A percentile compares a stretch with the other conserved stretches of the same genome.
Evolutionary conservation across 1,140 invertebrate genomes (phyloP).

Genomic region (Cyclargus thomasi): DNA sequence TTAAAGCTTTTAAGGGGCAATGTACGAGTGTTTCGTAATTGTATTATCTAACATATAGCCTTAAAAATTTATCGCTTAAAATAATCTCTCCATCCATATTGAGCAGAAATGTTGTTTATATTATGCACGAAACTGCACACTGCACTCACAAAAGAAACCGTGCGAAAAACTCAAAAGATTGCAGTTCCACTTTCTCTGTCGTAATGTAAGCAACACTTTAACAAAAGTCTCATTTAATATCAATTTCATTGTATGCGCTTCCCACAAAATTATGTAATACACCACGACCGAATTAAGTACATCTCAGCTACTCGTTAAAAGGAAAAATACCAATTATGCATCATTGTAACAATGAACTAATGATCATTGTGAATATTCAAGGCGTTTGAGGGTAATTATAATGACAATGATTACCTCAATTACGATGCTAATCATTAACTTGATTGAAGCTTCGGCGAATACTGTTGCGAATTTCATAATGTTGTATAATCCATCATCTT

Average conservation of each 20-base stretch:
- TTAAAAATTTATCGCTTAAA: neutral
- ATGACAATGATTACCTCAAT: constrained; percentile 40
- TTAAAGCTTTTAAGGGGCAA: neutral
- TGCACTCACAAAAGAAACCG: constrained; percentile 31
- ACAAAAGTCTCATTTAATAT: constrained; percentile 5
- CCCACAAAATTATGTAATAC: constrained; percentile 14
- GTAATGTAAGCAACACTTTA: constrained; percentile 10
- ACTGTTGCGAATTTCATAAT: constrained; percentile 38
- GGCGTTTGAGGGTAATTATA: constrained; percentile 22
- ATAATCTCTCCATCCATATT: neutral
- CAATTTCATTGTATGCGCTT: constrained; percentile 4
- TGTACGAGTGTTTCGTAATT: neutral
- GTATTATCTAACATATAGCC: neutral
- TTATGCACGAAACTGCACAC: constrained; percentile 17
- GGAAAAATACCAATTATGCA: constrained; percentile 44
- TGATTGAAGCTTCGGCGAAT: constrained; percentile 45
- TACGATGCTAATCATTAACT: constrained; percentile 10
- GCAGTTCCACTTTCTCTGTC: constrained; percentile 21
- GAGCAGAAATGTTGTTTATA: neutral
- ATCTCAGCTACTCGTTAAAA: constrained; percentile 19
- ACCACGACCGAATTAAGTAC: neutral
- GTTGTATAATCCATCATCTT: constrained; percentile 1
- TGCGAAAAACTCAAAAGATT: constrained; percentile 26
- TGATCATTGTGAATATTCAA: constrained; percentile 65
- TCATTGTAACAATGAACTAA: constrained; percentile 49